These are phyloP conservation scores for Pachypeltis micranthus DNA, from an alignment of 1,140 invertebrate genomes.

Conservation along the genomic window DNA sequence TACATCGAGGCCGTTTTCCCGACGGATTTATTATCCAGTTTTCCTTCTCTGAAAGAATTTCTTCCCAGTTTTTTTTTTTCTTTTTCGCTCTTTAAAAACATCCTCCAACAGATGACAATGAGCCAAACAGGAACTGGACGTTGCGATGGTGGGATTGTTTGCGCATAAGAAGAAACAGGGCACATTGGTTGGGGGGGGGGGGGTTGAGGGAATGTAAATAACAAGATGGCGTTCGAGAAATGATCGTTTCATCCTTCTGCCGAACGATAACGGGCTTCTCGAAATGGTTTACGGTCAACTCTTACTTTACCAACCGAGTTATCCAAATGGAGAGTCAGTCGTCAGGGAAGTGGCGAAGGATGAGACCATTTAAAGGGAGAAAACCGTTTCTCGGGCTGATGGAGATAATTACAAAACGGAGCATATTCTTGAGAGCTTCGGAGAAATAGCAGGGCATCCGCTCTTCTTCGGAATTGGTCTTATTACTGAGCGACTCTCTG, in stretches of 20 bases:
- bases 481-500: no score
- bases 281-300: background rate
- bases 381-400: no score
- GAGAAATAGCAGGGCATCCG: background rate
- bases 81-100: no score
- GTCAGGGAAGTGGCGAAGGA: background rate
- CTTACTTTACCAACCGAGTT: background rate
- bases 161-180: no score
- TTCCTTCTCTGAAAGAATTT: background rate
- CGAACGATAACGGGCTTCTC: background rate
- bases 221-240: background rate
- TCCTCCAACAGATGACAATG: no score
- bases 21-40: background rate
- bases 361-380: background rate
- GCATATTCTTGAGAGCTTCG: background rate
- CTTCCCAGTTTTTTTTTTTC: background rate
- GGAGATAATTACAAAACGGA: background rate
- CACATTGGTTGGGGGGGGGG: no score
- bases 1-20: background rate
- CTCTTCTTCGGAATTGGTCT: background rate
- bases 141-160: no score
- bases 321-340: background rate
- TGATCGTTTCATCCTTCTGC: background rate
- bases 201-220: background rate
- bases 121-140: no score